Evolutionary conservation across 2,113 vertebrate species (phyloP).

Genomic region (Sebastes schlegelii): DNA sequence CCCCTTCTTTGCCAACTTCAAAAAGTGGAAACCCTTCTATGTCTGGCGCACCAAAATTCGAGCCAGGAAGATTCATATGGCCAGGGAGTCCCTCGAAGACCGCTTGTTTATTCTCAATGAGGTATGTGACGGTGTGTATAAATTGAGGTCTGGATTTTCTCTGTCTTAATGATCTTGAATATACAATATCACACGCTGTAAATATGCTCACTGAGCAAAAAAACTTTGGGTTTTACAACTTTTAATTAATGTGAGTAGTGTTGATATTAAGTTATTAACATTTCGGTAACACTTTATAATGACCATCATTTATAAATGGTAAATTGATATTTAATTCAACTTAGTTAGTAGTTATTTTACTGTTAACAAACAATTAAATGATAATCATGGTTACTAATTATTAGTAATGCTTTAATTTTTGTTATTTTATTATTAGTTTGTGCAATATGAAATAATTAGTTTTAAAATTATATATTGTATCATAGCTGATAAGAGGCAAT

Average conservation of each 20-base stretch:
- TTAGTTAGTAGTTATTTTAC: too few species aligned
- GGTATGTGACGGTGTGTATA: conserved; percentile 77
- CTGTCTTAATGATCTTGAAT: conserved; percentile 4
- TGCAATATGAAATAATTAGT: too few species aligned
- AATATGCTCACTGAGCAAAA: not conserved
- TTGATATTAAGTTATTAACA: not conserved
- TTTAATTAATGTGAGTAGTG: not conserved
- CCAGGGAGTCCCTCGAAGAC: conserved; percentile 77
- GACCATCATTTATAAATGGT: too few species aligned
- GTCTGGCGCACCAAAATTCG: conserved; percentile 87
- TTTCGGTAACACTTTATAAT: too few species aligned
- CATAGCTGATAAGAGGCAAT: too few species aligned
- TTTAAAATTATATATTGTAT: too few species aligned
- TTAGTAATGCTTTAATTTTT: too few species aligned
- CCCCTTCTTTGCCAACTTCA: conserved; percentile 87
- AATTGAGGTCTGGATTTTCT: not conserved
- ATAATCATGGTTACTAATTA: too few species aligned
- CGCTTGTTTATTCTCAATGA: conserved; percentile 84
- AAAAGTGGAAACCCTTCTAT: conserved; percentile 87
- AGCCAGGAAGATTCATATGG: conserved; percentile 80
- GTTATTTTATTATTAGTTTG: too few species aligned
- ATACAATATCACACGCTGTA: not conserved
- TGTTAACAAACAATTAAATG: too few species aligned
- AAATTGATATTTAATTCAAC: too few species aligned
- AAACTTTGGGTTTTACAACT: not conserved